These are phyloP conservation scores for Leptinotarsa texana DNA, from an alignment of 1,140 invertebrate species.

Conservation along the genomic window DNA sequence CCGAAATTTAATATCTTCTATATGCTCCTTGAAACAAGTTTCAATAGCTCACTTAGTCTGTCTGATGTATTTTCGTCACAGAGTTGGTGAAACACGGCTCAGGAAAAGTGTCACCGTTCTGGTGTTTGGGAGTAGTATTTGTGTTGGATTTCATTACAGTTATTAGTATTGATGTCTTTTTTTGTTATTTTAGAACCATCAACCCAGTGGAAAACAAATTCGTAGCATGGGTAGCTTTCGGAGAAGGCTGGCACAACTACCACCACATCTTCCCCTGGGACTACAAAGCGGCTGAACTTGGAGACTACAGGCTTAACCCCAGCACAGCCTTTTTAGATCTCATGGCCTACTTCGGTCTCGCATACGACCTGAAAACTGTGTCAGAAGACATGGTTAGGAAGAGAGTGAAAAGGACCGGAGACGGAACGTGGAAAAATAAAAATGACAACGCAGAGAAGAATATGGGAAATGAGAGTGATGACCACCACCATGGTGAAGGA, in stretches of 20 bases:
- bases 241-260: constrained; percentile 77
- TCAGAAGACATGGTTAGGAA: constrained; percentile 61
- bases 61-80: too few species aligned
- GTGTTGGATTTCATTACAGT: neutral
- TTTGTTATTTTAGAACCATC: constrained; percentile 59
- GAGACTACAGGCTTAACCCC: constrained; percentile 58
- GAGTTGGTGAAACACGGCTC: too few species aligned
- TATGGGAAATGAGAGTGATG: constrained; percentile 31
- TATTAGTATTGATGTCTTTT: too few species aligned
- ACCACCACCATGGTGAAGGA: constrained; percentile 36
- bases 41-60: too few species aligned
- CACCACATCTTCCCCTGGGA: constrained; percentile 80
- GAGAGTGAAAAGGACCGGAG: constrained; percentile 65
- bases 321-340: constrained; percentile 60
- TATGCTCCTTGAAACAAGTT: too few species aligned
- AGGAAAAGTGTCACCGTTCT: too few species aligned
- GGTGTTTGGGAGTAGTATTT: too few species aligned
- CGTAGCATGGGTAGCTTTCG: constrained; percentile 62
- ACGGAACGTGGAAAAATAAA: constrained; percentile 58
- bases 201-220: constrained; percentile 65
- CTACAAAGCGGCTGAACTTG: constrained; percentile 69
- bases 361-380: constrained; percentile 65
- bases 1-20: too few species aligned
- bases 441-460: neutral
- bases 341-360: constrained; percentile 64